Base-by-base conservation (phyloP, 2,797 vertebrate species). In the Enteromius treurensis region DNA sequence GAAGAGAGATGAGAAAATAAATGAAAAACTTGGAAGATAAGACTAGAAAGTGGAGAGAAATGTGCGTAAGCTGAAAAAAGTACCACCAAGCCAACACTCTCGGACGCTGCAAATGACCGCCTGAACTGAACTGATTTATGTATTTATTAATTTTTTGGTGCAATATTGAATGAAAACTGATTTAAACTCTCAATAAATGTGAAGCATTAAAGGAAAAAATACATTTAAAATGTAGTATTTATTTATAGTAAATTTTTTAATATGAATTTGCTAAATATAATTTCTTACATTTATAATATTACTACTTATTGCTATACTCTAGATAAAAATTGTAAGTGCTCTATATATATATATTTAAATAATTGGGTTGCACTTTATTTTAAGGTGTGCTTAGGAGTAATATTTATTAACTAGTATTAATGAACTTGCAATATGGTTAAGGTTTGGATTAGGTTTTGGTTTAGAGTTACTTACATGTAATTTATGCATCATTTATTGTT, bases 11-110 rank as follows among this genome's bases (percentile, higher is more conserved):
- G 84, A 87, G 89, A 89, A 75, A 76, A 70, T 65, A 76, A 77
- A 76, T 78, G 78, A 76, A 45, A 45, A 78, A 80, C 78, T 71
- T 21, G 7, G 42, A 71, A 78, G 82, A 83, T 90, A 90, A 88
- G 87, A 89, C 91, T 89, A 91, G 91, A 91, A 90, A 92, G 90
- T 90, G 90, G 87, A 83, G 86, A 84, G 89, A 87, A 91, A 87
- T 65, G 87, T 80, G 87, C 89, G 80, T 88, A 84, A 81, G 85
- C 81, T 81, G 87, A 84, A 87, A 26, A 88, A 90, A 40, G 49
- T 34, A 26, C 21, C 42, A 60, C 13, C 14, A 34, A 79, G 17
- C 32, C 2, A 2, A 4, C 8, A 10, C 23, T 82, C 17, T 40
- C 14, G 23, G 60, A n/a, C 3, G 8, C 68, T 49, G n/a, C 42